Evolutionary conservation across 2,797 vertebrate species (phyloP), one percentile per base, ranked within the genome.

Genomic region (Hippoglossus hippoglossus): DNA sequence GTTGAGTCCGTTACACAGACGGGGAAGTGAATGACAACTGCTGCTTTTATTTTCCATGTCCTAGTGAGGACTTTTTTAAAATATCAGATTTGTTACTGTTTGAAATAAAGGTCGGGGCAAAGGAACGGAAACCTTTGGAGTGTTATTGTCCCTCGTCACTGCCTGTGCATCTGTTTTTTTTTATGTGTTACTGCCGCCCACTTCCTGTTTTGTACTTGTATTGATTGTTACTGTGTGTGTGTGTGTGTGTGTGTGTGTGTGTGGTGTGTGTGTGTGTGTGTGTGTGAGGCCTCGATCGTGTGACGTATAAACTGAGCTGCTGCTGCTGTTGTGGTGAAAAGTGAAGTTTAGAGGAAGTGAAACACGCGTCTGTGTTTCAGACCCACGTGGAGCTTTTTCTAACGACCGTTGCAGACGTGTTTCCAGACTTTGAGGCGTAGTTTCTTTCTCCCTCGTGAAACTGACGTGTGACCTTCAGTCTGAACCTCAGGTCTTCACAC

Each of bases 331-430:
- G 46, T 63, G 39, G 63, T 11, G 26, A 63, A 54, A 54, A 13
- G 13, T 36, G 6, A 65, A 19, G 51, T 59, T 52, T 6, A 63
- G 73, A 90, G 85, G 86, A 91, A 90, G 85, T 86, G 80, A 91
- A 83, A 85, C 61, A 53, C n/a, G 36, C 59, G 53, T 3, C 64
- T 75, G 58, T 15, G 52, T 52, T 64, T 31, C 49, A 49, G 68
- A 58, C 46, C 53, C 65, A 47, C 5, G 59, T 49, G 56, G 18
- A 57, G 62, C 39, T 64, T 46, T 18, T 46, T 46, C 11, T 41
- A 15, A 4, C 39, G 18, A 46, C 44, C 18, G 44, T 46, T 19
- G 44, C 44, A 19, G 44, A 19, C 44, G 6, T 46, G 44, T 46
- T 46, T 39, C 12, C 47, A 34, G 19, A 47, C 41, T 52, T 51